Evolutionary conservation across 1,140 invertebrate genomes (phyloP).

Genomic region (Psix sp.): DNA sequence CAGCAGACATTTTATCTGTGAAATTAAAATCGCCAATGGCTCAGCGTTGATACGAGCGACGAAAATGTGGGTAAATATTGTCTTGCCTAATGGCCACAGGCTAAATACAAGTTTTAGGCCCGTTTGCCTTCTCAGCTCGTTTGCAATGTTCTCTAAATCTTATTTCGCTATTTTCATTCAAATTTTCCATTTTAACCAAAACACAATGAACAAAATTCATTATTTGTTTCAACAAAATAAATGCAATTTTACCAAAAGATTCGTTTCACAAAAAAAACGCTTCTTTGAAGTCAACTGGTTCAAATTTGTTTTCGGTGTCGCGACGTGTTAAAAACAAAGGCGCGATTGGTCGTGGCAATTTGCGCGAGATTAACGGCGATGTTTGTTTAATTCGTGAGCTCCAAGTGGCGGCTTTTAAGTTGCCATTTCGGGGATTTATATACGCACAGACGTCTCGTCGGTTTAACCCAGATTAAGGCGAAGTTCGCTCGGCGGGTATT

Average conservation of each 20-base stretch:
- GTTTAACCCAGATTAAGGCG: constrained; percentile 44
- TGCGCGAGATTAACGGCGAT: constrained; percentile 41
- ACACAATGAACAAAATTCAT: no score
- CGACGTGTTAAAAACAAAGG: constrained; percentile 7
- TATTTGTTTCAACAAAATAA: no score
- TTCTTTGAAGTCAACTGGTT: no score
- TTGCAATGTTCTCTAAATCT: no score
- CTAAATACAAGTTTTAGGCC: constrained; percentile 4
- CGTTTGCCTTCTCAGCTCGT: no score
- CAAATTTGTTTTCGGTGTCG: neutral
- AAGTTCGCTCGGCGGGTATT: constrained; percentile 22
- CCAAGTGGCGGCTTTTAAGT: constrained; percentile 24
- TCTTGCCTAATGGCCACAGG: neutral
- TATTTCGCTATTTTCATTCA: no score
- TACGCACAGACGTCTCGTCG: constrained; percentile 25
- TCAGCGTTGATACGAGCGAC: constrained; percentile 2
- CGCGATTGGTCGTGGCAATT: constrained; percentile 27
- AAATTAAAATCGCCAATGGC: constrained; percentile 26
- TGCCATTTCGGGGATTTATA: constrained; percentile 50
- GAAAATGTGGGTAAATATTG: constrained; percentile 17
- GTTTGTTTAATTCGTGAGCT: constrained; percentile 45
- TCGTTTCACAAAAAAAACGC: no score
- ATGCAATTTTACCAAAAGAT: no score
- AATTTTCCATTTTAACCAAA: no score
- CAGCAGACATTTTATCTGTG: constrained; percentile 23